Conservation (phyloP, 2,797 vertebrate genomes). For the Peromyscus attwateri region DNA sequence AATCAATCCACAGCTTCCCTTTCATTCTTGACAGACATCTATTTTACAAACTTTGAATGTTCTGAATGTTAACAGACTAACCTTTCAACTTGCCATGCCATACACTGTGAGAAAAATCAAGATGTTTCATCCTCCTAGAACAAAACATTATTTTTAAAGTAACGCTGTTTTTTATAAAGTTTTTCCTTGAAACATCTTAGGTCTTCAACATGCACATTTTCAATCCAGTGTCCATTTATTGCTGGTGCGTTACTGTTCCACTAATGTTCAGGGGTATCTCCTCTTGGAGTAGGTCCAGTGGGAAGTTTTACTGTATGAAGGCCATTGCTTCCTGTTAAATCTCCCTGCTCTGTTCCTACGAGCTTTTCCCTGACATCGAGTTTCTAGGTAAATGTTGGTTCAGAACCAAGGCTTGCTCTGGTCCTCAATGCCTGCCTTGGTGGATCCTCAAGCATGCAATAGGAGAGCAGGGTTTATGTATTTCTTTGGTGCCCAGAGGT, state of each 20-base stretch:
- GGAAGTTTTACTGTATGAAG: background rate
- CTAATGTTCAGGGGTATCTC: background rate
- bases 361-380: background rate
- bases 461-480: background rate
- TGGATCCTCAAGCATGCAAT: too few species aligned
- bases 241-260: rapidly evolving
- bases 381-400: background rate
- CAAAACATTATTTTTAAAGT: constrained; percentile 19
- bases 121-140: background rate
- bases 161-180: background rate
- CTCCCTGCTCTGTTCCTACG: background rate
- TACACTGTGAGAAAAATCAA: background rate
- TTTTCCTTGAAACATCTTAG: background rate
- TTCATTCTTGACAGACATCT: background rate
- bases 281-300: background rate
- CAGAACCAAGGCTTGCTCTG: background rate
- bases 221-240: background rate
- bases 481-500: background rate
- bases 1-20: background rate
- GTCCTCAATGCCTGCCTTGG: too few species aligned
- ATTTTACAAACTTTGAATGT: background rate
- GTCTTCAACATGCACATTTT: background rate
- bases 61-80: background rate
- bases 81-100: background rate
- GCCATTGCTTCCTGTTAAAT: background rate